Evolutionary conservation across 1,140 invertebrate species (phyloP).

Genomic region (Trypoxylus dichotomus): DNA sequence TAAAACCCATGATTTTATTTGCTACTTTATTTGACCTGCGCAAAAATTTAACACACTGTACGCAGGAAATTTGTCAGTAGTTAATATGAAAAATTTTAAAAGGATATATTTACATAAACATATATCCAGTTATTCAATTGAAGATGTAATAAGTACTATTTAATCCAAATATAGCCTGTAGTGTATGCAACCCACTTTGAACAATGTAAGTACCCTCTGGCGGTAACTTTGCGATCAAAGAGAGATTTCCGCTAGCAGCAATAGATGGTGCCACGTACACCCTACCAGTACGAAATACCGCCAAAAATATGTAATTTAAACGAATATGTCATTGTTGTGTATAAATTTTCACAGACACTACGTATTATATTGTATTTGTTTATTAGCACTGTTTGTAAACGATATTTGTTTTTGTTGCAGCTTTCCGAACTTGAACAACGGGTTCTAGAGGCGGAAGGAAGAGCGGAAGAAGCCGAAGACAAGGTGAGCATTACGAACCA

Average conservation of each 20-base stretch:
- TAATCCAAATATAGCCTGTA: background rate
- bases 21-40: no score
- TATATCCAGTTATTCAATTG: background rate
- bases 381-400: background rate
- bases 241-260: background rate
- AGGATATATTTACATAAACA: no score
- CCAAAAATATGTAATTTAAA: background rate
- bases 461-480: conserved; percentile 88
- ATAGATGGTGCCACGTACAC: background rate
- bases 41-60: no score
- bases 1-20: no score
- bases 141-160: background rate
- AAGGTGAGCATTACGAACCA: conserved; percentile 67
- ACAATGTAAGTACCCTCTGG: background rate
- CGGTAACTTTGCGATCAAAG: background rate
- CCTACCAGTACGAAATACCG: background rate
- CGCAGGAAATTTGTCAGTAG: no score
- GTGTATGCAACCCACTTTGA: background rate
- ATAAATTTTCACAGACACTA: background rate
- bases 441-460: conserved; percentile 84
- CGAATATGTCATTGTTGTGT: background rate
- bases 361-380: background rate
- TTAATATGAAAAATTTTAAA: no score
- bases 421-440: conserved; percentile 88
- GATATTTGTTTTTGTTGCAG: conserved; percentile 66